Percentiles rank a stretch among this genome's conserved stretches.
phyloP scores from a whole-genome alignment of 2,797 vertebrate species.

The Otolemur crassicaudatus region DNA sequence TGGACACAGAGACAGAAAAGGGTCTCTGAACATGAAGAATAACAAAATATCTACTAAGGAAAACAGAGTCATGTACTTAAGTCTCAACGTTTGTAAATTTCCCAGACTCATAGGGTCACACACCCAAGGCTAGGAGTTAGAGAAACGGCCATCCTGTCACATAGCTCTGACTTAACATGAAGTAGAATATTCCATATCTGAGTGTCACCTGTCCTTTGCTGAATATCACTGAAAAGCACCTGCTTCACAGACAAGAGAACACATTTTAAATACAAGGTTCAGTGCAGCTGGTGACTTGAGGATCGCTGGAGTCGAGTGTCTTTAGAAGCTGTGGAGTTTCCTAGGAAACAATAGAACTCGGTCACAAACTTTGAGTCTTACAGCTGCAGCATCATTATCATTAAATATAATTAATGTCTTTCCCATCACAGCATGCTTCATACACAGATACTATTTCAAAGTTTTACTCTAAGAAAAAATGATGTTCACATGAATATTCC shows the following conservation, averaged over 20 bases:
- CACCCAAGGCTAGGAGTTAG: neutral
- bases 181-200: neutral
- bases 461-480: neutral
- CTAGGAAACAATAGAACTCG: neutral
- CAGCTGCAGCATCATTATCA: neutral
- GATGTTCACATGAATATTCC: neutral
- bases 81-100: neutral
- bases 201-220: neutral
- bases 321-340: neutral
- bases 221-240: neutral
- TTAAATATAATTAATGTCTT: constrained; percentile 12
- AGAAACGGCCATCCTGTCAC: neutral
- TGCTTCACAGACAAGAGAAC: neutral
- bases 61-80: neutral
- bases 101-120: neutral
- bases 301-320: neutral
- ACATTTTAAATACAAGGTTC: neutral
- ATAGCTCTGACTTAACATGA: neutral
- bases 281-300: neutral
- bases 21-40: neutral
- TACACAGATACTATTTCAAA: neutral
- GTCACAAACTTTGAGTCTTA: neutral
- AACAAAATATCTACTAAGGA: neutral
- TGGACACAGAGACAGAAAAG: neutral
- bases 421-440: neutral